Conservation (phyloP, 2,888 invertebrate species). For the Eupithecia insigniata region DNA sequence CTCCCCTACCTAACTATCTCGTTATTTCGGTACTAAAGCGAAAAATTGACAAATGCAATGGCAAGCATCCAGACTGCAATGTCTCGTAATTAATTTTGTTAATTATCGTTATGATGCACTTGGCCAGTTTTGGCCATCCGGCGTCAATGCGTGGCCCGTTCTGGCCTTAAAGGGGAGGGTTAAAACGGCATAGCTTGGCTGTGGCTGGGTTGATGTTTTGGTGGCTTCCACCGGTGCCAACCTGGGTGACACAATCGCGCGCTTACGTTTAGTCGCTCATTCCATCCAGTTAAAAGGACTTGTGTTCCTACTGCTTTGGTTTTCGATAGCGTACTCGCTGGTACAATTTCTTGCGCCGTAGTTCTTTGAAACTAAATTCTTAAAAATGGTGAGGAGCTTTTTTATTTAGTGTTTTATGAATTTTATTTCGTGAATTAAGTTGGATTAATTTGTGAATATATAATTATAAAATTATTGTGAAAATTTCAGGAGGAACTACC, state of each 20-base stretch:
- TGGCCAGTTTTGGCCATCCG: constrained; percentile 60
- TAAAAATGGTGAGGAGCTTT: constrained; percentile 40
- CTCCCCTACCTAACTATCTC: too few species aligned
- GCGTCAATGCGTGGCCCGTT: constrained; percentile 56
- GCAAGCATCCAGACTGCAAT: constrained; percentile 60
- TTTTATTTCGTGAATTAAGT: constrained; percentile 33
- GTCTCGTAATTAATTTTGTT: constrained; percentile 62
- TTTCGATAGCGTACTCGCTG: constrained; percentile 68
- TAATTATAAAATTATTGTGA: constrained; percentile 50
- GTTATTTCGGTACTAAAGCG: constrained; percentile 27
- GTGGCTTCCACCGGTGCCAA: constrained; percentile 61
- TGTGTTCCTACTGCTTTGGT: constrained; percentile 73
- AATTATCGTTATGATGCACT: constrained; percentile 56
- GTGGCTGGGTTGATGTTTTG: constrained; percentile 57
- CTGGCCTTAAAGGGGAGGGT: constrained; percentile 70
- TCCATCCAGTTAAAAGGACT: constrained; percentile 78
- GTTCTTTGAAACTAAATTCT: constrained; percentile 23
- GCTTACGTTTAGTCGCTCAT: constrained; percentile 73
- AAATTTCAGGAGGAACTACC: constrained; percentile 88
- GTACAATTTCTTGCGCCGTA: constrained; percentile 60
- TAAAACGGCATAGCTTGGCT: constrained; percentile 69
- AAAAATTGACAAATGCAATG: constrained; percentile 54
- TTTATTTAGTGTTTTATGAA: constrained; percentile 25
- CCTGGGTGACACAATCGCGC: constrained; percentile 75
- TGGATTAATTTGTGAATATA: constrained; percentile 31